Conservation (phyloP, 2,113 vertebrate species). For the Pterocles burchelli region DNA sequence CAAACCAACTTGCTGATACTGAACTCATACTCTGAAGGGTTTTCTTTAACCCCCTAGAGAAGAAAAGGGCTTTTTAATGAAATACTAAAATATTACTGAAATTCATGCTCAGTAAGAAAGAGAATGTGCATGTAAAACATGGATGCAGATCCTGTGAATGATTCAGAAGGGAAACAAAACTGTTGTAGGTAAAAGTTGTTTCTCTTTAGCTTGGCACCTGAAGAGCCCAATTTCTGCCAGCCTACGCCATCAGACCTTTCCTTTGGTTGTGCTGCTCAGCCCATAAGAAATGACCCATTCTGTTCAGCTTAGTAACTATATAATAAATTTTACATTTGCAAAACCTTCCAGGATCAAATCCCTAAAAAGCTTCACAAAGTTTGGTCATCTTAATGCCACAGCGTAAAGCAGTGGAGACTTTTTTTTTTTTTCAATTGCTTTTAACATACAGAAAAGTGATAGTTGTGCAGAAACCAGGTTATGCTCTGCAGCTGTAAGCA, state of each 20-base stretch:
- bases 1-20: not conserved
- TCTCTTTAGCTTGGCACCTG: not conserved
- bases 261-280: not conserved
- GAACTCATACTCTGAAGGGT: not conserved
- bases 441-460: not conserved
- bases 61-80: not conserved
- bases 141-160: not conserved
- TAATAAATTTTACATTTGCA: not conserved
- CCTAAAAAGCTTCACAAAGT: not conserved
- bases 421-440: not conserved
- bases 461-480: not conserved
- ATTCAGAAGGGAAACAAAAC: not conserved
- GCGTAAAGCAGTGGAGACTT: not conserved
- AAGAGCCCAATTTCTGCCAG: not conserved
- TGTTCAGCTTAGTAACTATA: not conserved
- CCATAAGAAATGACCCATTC: not conserved
- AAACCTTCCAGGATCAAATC: not conserved
- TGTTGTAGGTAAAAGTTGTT: not conserved
- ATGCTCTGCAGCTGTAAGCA: not conserved
- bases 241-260: not conserved
- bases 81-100: not conserved
- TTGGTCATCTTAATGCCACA: not conserved
- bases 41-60: not conserved
- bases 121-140: rapidly evolving
- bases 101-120: not conserved